A percentile compares a stretch with the other conserved stretches of the same genome.
These are phyloP conservation scores for Sebastes diaconus DNA, from an alignment of 2,797 vertebrate genomes.

Conservation along the genomic window DNA sequence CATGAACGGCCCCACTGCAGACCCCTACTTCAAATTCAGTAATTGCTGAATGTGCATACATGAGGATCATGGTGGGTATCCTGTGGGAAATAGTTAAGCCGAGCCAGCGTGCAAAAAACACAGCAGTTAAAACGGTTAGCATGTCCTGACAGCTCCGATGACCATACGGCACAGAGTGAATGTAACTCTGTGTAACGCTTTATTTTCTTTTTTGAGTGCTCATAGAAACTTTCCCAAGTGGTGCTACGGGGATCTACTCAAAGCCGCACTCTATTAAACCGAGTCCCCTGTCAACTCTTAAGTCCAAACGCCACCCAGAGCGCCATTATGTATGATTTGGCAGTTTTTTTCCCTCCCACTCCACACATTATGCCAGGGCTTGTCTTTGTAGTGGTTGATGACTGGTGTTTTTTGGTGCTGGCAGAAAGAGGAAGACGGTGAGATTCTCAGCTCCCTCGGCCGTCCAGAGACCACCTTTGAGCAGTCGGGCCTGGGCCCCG, in stretches of 20 bases:
- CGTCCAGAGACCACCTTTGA: constrained; percentile 92
- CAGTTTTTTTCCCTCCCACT: constrained; percentile 34
- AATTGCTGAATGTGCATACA: constrained; percentile 31
- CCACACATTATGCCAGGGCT: constrained; percentile 31
- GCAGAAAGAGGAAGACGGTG: constrained; percentile 96
- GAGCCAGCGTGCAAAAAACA: constrained; percentile 52
- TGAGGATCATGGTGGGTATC: constrained; percentile 29
- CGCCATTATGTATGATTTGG: constrained; percentile 62
- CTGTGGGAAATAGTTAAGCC: constrained; percentile 62
- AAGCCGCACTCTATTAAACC: constrained; percentile 40
- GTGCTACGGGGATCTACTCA: constrained; percentile 50
- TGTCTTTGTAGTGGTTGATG: constrained; percentile 49
- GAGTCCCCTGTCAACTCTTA: constrained; percentile 40
- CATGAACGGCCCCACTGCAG: constrained; percentile 31
- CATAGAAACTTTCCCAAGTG: constrained; percentile 55
- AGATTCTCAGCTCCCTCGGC: constrained; percentile 90
- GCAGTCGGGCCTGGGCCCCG: constrained; percentile 94
- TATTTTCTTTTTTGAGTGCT: constrained; percentile 57
- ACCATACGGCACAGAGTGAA: constrained; percentile 40
- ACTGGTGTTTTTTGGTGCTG: constrained; percentile 59
- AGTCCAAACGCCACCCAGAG: constrained; percentile 46
- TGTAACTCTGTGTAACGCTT: constrained; percentile 56
- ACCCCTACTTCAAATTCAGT: constrained; percentile 35
- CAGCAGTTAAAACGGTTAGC: constrained; percentile 60
- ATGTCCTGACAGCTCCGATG: constrained; percentile 53